Base-by-base conservation (phyloP, 2,113 vertebrate species). In the Picathartes gymnocephalus region DNA sequence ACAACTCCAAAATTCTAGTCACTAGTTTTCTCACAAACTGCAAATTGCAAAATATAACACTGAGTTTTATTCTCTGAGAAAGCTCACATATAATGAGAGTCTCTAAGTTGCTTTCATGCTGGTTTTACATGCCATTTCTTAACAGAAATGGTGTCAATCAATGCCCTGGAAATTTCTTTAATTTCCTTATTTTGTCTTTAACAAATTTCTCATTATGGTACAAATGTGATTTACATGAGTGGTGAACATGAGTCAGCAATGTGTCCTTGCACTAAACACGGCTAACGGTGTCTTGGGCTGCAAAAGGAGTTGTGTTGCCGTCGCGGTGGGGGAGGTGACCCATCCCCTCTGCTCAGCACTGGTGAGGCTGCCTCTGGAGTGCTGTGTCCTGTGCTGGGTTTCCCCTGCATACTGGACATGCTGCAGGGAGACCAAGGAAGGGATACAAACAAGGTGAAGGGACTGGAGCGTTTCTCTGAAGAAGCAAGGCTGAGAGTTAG, bases 341-440 rank as follows among this genome's bases (percentile, higher is more conserved):
- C 22, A 33, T 50, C 2, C 10, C 2, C 4, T 47, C 72, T 30
- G 11, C 11, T 70, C 19, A 37, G 9, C 0, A 1, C 25, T 65
- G 15, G 6, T 40, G 24, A 37, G 25, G 19, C 10, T 27, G 9
- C 30, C 21, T 4, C 10, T 56, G 23, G 12, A 81, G 11, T 23
- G 1, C 4, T 44, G 7, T 28, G 27, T 24, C 65, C 48, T 53
- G 6, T 37, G 8, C 45, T 80, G 56, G 28, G 16, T 1, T 82
- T 15, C 20, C 18, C 10, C 12, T 7, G 9, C 20, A 30, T 7
- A 4, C 25, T 42, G 31, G 10, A 15, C 4, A 4, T 9, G 40
- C 8, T 40, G 19, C 8, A 62, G 5, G 21, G 5, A 56, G 19
- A 27, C 14, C 30, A 64, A 0, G 3, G 12, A 56, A 79, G 33